Conservation (phyloP, 2,113 vertebrate genomes). For the Labeo rohita region DNA sequence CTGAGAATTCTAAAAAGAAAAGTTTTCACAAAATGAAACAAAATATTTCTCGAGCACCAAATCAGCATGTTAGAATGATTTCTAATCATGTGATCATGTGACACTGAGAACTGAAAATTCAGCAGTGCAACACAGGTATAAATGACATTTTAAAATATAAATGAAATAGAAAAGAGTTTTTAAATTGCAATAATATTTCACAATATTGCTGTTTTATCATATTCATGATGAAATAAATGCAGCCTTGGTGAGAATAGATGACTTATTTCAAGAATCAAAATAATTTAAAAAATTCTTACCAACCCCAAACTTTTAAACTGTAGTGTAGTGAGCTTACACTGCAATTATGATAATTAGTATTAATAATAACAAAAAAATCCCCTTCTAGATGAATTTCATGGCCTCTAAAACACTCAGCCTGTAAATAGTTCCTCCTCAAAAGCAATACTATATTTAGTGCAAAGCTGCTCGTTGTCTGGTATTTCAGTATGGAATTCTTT, state of each 20-base stretch:
- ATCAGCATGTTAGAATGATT: neutral
- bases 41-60: neutral
- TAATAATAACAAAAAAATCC: neutral
- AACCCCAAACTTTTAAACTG: neutral
- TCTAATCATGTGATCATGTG: neutral
- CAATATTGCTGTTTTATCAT: neutral
- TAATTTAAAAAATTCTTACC: neutral
- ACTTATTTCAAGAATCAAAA: neutral
- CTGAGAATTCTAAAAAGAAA: no score
- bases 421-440: neutral
- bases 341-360: neutral
- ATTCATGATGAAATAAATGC: neutral
- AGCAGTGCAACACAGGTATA: neutral
- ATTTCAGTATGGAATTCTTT: conserved; percentile 37
- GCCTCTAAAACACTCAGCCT: neutral
- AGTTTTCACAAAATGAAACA: no score
- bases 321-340: neutral
- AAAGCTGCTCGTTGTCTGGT: neutral
- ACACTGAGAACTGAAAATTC: neutral
- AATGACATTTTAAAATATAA: neutral
- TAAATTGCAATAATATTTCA: neutral
- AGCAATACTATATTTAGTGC: conserved; percentile 32
- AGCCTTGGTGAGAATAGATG: neutral
- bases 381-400: neutral
- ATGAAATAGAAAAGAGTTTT: neutral